Evolutionary conservation across 2,113 vertebrate species (phyloP), one percentile per base, ranked within the genome.

Genomic region (Rynchops niger): DNA sequence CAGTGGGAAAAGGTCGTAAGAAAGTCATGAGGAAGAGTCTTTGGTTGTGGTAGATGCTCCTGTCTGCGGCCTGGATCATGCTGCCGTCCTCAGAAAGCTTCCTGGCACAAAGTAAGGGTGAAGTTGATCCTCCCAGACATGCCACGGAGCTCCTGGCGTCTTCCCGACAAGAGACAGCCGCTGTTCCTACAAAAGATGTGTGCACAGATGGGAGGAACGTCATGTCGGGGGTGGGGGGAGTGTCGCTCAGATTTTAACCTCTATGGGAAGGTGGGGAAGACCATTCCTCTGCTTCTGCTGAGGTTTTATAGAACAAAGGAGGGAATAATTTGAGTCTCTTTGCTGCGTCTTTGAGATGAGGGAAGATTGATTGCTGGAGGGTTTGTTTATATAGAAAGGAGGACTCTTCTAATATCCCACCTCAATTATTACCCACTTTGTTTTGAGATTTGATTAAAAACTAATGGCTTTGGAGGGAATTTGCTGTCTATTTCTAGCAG

Each of bases 101-200:
- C 38, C 67, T 38, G n/a, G 22, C 42, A 11, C 21, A 6, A 43
- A 23, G 9, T 4, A 34, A 29, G 66, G 65, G 15, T 23, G 50
- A 34, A 20, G 43, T 4, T 27, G 59, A 10, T 40, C 43, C 10
- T 59, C 43, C 42, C 27, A 26, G 59, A 30, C 0, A 0, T 21
- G 43, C 23, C 34, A 8, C 0, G 2, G 32, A 25, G 40, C 66
- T 58, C 36, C 43, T 38, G 82, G 43, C 18, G 38, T 38, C 43
- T 21, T 73, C 52, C 58, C 5, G 2, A 5, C 42, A 15, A 27
- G 42, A 9, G 15, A 5, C 50, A 23, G 43, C 42, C 36, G 11
- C 43, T 15, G 0, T 23, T n/a, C 6, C 0, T n/a, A 2, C 8
- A 36, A 1, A 27, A 8, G 42, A 3, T 5, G 21, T 13, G 25